Evolutionary conservation across 2,797 vertebrate genomes (phyloP), one percentile per base, ranked within the genome.

Genomic region (Atherinosoma microstoma): DNA sequence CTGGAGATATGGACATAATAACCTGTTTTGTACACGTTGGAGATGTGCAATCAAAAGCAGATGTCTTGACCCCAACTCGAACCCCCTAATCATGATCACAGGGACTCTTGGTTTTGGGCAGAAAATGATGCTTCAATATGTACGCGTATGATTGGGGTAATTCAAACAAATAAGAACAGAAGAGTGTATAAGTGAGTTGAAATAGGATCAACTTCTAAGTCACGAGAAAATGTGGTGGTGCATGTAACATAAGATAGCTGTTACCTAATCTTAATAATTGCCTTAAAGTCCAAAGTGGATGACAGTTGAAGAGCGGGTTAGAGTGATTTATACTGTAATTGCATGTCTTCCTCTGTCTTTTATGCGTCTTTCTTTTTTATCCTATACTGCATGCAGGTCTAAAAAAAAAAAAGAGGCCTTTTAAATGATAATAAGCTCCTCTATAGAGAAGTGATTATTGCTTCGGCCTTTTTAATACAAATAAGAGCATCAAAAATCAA

Each of bases 391-490:
- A 67, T 66, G 65, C 56, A 60, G 58, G 40, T 20, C 56, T 9
- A 24, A 35, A 71, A 71, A 71, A 79, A 34, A 32, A 57, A 49
- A 16, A 22, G 62, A 58, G 36, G 60, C 62, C 86, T 91, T 92
- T 93, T 79, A 89, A 82, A 75, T 90, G 83, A 81, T 87, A 89
- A 90, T 86, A 38, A 11, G 40, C 47, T 71, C 63, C 32, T 76
- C 64, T 75, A 22, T 38, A 68, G 70, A 58, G 51, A 78, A 59
- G 60, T 34, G 24, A 16, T 64, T 18, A 49, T 27, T 47, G 35
- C 10, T 24, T 18, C 34, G 29, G 24, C 30, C 54, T 72, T 36
- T 60, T 8, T 66, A 40, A 62, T 66, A 76, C 32, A 66, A 20
- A 83, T 10, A 64, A 22, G 38, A 7, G 35, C 63, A 57, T 57